Conservation (phyloP, 2,888 invertebrate genomes). For the Agrenia bidenticulata region DNA sequence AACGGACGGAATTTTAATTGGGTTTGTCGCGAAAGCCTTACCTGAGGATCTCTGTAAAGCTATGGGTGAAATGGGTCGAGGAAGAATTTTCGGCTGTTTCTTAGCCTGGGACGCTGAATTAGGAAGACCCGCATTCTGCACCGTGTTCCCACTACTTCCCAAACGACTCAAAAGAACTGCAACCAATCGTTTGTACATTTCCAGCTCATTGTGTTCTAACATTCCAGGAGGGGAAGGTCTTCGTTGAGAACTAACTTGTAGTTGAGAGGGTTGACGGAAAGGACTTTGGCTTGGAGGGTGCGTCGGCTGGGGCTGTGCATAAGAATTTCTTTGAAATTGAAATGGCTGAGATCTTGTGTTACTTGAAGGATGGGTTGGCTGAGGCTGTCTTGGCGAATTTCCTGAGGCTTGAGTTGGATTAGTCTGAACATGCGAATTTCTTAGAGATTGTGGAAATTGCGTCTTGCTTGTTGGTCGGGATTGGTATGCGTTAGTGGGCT, state of each 20-base stretch:
- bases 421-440: too few species aligned
- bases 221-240: too few species aligned
- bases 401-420: too few species aligned
- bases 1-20: too few species aligned
- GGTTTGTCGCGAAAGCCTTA: too few species aligned
- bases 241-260: not conserved
- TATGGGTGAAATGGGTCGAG: not conserved
- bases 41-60: not conserved
- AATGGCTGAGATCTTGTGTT: not conserved
- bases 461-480: too few species aligned
- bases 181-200: constrained; percentile 1
- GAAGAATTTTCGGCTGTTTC: not conserved
- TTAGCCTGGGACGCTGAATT: not conserved
- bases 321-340: not conserved
- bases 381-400: too few species aligned
- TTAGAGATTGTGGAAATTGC: too few species aligned
- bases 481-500: too few species aligned
- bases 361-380: too few species aligned
- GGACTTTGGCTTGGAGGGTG: too few species aligned
- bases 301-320: not conserved
- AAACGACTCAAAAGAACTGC: not conserved
- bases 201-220: not conserved
- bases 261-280: not conserved
- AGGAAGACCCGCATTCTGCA: not conserved
- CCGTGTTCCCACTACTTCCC: not conserved